Percentiles rank a stretch among this genome's conserved stretches.
These are phyloP conservation scores for Quadroppia sp. DNA, from an alignment of 2,888 invertebrate genomes.

Conservation along the genomic window DNA sequence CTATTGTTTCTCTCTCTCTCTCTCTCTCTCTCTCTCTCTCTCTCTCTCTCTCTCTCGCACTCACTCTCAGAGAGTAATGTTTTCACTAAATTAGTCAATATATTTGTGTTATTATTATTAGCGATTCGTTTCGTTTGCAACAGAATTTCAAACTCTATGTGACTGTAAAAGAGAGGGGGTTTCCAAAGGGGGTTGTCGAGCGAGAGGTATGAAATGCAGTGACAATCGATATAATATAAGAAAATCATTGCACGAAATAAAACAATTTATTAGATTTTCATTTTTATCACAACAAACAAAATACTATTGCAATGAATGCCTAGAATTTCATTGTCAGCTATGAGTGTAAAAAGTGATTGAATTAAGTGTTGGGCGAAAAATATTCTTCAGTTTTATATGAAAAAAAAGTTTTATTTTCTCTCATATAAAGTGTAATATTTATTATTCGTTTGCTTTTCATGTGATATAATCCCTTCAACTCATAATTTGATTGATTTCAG, in stretches of 20 bases:
- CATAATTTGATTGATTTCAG: background rate
- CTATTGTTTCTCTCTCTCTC: no score
- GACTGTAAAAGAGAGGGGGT: background rate
- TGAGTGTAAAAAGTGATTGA: background rate
- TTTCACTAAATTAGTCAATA: conserved; percentile 1
- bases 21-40: no score
- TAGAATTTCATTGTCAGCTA: background rate
- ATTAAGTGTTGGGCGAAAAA: background rate
- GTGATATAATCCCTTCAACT: background rate
- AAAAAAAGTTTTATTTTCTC: background rate
- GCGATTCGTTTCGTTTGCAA: background rate
- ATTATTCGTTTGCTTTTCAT: background rate
- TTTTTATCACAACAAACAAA: background rate
- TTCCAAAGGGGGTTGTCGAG: background rate
- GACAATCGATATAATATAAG: conserved; percentile 3
- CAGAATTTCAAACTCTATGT: background rate
- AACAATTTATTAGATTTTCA: conserved; percentile 18
- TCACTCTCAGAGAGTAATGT: no score
- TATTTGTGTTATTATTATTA: background rate
- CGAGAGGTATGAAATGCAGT: background rate
- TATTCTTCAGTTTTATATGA: no score
- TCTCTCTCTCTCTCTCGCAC: no score
- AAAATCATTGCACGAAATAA: conserved; percentile 13
- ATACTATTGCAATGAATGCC: background rate
- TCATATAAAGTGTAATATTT: background rate